Base-by-base conservation (phyloP, 2,113 vertebrate genomes). In the Hiodon alosoides region DNA sequence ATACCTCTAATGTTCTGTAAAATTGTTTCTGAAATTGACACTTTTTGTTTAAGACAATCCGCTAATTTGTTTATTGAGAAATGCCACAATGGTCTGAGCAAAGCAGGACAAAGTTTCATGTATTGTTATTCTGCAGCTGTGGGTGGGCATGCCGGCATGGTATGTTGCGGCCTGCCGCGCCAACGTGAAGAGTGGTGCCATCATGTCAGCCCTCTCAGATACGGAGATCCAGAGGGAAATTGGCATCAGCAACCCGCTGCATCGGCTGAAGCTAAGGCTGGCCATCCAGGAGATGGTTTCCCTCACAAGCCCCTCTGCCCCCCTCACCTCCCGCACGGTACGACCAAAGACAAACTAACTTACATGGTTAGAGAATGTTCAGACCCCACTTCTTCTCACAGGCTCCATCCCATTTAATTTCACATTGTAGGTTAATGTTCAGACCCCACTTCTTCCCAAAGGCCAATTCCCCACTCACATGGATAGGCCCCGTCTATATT, bases 251-350 rank as follows among this genome's bases (percentile, higher is more conserved):
- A 98, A 98, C 8, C 95, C 96, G 0, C 91, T 98, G 83, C 96
- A 98, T 78, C 90, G 96, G 55, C 95, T 98, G 71, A 98, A 98
- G 82, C 93, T 98, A 17, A 91, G 96, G 5, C 86, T 98, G 84
- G 97, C 97, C 86, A 98, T 98, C 84, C 96, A 97, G 87, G 97
- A 98, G 90, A 98, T 98, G 96, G 97, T 98, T 62, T 98, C 96
- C 0, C 90, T 98, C 60, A 98, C 96, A 7, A 98, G 96, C 86
- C 96, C 96, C 57, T 98, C 96, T 0, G 96, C 95, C 3, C 96
- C 96, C 0, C 94, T 96, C 77, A 98, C 95, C 3, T 97, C 95
- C 53, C 88, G 93, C 79, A 95, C 93, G 0, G 93, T 94, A 84
- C 91, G 92, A 72, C 5, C 52, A 13, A 31, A 31, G 31, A 31